Conservation (phyloP, 2,888 invertebrate genomes). For the Formica aserva region DNA sequence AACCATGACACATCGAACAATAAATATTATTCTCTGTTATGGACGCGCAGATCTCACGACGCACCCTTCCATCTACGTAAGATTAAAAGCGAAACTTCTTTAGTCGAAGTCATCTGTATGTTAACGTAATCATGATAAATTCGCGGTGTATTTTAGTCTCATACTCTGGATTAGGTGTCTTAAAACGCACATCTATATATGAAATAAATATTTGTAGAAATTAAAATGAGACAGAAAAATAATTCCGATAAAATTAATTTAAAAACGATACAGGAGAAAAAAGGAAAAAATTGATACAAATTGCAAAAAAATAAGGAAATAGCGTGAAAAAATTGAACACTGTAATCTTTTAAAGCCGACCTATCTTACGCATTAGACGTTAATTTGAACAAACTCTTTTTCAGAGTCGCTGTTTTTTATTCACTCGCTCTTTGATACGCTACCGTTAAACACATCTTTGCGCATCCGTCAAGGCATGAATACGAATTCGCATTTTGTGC, state of each 20-base stretch:
- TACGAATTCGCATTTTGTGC: conserved; percentile 39
- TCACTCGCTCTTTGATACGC: conserved; percentile 22
- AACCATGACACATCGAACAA: background rate
- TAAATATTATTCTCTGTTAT: conserved; percentile 8
- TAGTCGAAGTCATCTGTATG: conserved; percentile 11
- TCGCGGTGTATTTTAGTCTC: background rate
- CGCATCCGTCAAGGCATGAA: conserved; percentile 38
- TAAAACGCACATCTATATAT: background rate
- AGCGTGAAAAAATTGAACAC: background rate
- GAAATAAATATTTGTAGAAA: background rate
- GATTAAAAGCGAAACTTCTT: conserved; percentile 26
- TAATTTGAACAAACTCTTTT: background rate
- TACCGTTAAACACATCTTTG: conserved; percentile 33
- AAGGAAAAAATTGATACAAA: background rate
- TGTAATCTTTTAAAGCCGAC: background rate
- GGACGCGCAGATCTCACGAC: background rate
- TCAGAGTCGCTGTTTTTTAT: conserved; percentile 22
- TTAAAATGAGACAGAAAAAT: background rate
- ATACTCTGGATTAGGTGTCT: background rate
- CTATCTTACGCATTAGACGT: background rate
- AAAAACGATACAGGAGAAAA: background rate
- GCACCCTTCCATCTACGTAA: background rate
- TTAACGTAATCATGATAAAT: conserved; percentile 35
- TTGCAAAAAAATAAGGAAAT: background rate
- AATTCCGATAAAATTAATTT: background rate